These are phyloP conservation scores for Apocrypta bakeri DNA, from an alignment of 1,140 invertebrate species.

Conservation along the genomic window DNA sequence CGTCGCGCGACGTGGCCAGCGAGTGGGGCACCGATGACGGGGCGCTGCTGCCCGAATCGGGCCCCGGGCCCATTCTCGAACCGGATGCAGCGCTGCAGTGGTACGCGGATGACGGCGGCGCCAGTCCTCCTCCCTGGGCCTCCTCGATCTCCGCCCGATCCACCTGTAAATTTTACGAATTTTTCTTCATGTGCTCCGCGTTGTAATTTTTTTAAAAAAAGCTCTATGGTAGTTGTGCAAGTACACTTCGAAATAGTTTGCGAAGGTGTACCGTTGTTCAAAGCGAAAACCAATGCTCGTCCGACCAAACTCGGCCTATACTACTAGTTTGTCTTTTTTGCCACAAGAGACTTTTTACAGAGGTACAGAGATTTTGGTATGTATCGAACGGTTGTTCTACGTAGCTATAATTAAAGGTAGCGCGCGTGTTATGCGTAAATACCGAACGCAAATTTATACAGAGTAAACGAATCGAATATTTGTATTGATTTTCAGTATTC, in stretches of 20 bases:
- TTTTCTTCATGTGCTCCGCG: background rate
- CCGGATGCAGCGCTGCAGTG: conserved; percentile 61
- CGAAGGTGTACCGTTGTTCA: background rate
- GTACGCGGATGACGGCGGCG: conserved; percentile 58
- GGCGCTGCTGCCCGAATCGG: conserved; percentile 72
- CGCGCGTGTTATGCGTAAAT: too few species aligned
- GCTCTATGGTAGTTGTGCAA: background rate
- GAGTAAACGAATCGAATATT: too few species aligned
- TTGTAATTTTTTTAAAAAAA: background rate
- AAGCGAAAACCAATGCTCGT: background rate
- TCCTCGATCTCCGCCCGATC: conserved; percentile 73
- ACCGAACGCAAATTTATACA: too few species aligned
- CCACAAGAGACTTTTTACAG: background rate
- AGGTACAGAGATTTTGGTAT: too few species aligned
- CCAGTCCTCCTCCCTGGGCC: conserved; percentile 68
- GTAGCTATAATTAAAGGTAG: background rate
- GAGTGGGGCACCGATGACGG: conserved; percentile 71
- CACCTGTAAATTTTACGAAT: conserved; percentile 60
- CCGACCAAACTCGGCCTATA: background rate
- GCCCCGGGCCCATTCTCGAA: conserved; percentile 71
- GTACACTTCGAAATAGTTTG: background rate
- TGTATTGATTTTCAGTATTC: too few species aligned
- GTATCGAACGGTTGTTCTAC: too few species aligned
- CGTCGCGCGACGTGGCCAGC: conserved; percentile 70
- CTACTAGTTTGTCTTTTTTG: background rate